Evolutionary conservation across 2,113 vertebrate genomes (phyloP).

Genomic region (Ctenomys sociabilis): DNA sequence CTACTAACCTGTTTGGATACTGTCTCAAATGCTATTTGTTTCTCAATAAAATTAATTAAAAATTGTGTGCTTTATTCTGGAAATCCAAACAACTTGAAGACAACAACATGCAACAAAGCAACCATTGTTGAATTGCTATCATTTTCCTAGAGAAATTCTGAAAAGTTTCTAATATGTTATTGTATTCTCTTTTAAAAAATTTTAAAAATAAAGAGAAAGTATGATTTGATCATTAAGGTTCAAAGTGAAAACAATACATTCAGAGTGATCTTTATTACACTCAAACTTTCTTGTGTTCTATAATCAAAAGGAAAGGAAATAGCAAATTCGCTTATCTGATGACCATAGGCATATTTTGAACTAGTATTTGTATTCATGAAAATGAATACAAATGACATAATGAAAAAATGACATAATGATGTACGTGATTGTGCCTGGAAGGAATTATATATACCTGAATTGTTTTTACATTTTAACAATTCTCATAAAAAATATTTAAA

Average conservation of each 20-base stretch:
- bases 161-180: no score
- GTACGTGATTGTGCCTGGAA: background rate
- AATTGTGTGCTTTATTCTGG: no score
- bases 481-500: background rate
- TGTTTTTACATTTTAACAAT: background rate
- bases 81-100: no score
- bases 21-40: no score
- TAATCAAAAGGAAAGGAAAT: background rate
- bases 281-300: background rate
- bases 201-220: no score
- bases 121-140: no score
- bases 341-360: background rate
- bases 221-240: background rate
- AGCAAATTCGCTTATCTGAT: background rate
- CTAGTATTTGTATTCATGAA: background rate
- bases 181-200: no score
- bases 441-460: background rate
- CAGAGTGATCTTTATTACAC: background rate
- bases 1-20: no score
- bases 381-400: no score
- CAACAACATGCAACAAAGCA: no score
- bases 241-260: background rate
- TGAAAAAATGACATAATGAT: background rate
- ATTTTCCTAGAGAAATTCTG: no score
- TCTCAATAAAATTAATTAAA: no score